Conservation (phyloP, 1,140 invertebrate genomes). For the Chymomyza costata region DNA sequence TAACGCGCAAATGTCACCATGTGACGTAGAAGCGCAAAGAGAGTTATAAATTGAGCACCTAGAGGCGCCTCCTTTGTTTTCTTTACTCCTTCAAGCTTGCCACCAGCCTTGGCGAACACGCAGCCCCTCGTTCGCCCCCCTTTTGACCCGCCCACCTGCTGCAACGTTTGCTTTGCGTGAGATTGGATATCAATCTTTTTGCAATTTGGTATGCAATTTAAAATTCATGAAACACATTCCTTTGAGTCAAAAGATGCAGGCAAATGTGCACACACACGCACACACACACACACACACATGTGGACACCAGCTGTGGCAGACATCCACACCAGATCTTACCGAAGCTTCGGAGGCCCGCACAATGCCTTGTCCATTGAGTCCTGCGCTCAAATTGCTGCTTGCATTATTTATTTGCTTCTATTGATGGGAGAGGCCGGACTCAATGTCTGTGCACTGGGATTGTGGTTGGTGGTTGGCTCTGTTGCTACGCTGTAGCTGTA, state of each 20-base stretch:
- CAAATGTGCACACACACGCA: slow-evolving; percentile 41
- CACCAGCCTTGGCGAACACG: no score
- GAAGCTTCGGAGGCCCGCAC: slow-evolving; percentile 3
- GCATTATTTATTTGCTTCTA: slow-evolving; percentile 72
- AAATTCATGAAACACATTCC: slow-evolving; percentile 74
- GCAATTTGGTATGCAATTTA: slow-evolving; percentile 74
- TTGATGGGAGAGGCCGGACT: slow-evolving; percentile 43
- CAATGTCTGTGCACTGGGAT: slow-evolving; percentile 12
- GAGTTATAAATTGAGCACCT: no score
- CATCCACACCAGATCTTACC: background rate
- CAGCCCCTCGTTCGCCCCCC: slow-evolving; percentile 20
- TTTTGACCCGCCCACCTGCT: slow-evolving; percentile 57
- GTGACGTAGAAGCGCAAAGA: no score
- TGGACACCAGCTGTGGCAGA: background rate
- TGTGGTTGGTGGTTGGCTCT: slow-evolving; percentile 14
- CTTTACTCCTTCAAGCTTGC: no score
- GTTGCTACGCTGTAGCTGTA: no score
- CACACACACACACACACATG: background rate
- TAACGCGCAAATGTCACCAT: no score
- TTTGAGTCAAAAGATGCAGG: slow-evolving; percentile 71
- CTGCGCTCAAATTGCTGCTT: slow-evolving; percentile 66
- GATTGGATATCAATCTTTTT: slow-evolving; percentile 74
- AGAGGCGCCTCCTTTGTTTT: no score
- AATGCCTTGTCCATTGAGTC: slow-evolving; percentile 17
- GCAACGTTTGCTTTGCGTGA: slow-evolving; percentile 55